phyloP scores from a whole-genome alignment of 1,140 invertebrate genomes.

The Phortica variegata region DNA sequence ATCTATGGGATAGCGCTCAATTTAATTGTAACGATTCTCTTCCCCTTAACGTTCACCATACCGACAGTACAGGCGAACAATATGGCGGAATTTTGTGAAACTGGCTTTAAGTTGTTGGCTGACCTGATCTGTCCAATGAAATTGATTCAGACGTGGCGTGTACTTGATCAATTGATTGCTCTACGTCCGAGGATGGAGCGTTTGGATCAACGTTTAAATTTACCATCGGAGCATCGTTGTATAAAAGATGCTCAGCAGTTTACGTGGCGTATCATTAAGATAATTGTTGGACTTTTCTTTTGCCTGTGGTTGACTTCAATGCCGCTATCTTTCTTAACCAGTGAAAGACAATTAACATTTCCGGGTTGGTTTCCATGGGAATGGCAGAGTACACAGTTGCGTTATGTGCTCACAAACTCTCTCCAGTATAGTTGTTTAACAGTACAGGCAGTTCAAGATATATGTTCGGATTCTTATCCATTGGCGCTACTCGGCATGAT shows the following conservation, averaged over 20 bases:
- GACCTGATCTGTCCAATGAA: constrained; percentile 22
- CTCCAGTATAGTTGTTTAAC: constrained; percentile 1
- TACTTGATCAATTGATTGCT: constrained; percentile 11
- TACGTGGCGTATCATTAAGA: neutral
- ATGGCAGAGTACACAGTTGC: constrained; percentile 4
- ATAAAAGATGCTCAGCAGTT: neutral
- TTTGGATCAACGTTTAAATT: constrained; percentile 21
- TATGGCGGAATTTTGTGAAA: constrained; percentile 29
- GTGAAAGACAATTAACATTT: constrained; percentile 20
- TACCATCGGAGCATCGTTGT: constrained; percentile 6
- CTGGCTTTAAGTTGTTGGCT: constrained; percentile 17
- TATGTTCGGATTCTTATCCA: constrained; percentile 29
- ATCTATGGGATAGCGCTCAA: constrained; percentile 16
- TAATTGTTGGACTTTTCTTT: neutral
- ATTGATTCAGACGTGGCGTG: constrained; percentile 10
- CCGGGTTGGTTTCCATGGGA: constrained; percentile 39
- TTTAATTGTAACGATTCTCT: neutral
- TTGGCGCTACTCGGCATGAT: constrained; percentile 32
- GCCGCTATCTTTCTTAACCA: constrained; percentile 10
- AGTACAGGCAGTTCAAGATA: neutral
- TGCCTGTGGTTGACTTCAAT: neutral
- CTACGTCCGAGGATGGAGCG: constrained; percentile 11
- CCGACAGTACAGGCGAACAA: constrained; percentile 14
- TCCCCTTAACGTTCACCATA: constrained; percentile 4
- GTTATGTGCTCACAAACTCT: constrained; percentile 9